phyloP scores from a whole-genome alignment of 2,888 invertebrate genomes.

The Mantis religiosa region DNA sequence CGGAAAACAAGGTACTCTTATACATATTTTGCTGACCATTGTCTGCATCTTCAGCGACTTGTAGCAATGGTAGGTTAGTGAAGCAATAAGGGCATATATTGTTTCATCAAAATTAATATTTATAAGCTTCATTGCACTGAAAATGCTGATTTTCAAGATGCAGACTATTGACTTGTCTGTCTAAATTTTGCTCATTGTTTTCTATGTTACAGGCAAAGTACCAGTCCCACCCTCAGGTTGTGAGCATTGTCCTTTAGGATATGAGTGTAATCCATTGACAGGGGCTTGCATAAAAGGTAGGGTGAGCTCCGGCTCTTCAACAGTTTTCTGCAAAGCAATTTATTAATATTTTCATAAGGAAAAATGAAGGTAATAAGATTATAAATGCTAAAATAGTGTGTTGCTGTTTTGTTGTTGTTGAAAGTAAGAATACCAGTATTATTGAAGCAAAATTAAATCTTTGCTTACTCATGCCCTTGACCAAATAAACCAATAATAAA shows the following conservation, averaged over 20 bases:
- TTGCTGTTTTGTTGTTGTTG: constrained; percentile 20
- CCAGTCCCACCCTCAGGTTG: constrained; percentile 49
- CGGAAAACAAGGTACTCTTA: too few relatives aligned
- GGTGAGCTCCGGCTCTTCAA: constrained; percentile 26
- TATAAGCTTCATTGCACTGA: too few relatives aligned
- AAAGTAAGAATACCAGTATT: too few relatives aligned
- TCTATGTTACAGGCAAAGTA: background rate
- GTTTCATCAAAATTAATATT: too few relatives aligned
- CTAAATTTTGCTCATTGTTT: too few relatives aligned
- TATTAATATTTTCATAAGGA: background rate
- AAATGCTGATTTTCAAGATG: too few relatives aligned
- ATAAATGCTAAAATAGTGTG: constrained; percentile 17
- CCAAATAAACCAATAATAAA: background rate
- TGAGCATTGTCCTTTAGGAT: constrained; percentile 74
- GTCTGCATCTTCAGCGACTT: too few relatives aligned
- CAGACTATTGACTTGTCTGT: too few relatives aligned
- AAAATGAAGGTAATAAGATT: background rate
- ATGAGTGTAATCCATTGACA: constrained; percentile 71
- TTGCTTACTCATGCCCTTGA: background rate
- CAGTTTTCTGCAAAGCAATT: background rate
- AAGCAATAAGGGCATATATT: too few relatives aligned
- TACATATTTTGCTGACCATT: too few relatives aligned
- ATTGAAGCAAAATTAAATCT: too few relatives aligned
- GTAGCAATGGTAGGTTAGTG: too few relatives aligned
- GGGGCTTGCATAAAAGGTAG: constrained; percentile 81